Evolutionary conservation across 2,113 vertebrate species (phyloP), one percentile per base, ranked within the genome.

Genomic region (Paradoxurus hermaphroditus): DNA sequence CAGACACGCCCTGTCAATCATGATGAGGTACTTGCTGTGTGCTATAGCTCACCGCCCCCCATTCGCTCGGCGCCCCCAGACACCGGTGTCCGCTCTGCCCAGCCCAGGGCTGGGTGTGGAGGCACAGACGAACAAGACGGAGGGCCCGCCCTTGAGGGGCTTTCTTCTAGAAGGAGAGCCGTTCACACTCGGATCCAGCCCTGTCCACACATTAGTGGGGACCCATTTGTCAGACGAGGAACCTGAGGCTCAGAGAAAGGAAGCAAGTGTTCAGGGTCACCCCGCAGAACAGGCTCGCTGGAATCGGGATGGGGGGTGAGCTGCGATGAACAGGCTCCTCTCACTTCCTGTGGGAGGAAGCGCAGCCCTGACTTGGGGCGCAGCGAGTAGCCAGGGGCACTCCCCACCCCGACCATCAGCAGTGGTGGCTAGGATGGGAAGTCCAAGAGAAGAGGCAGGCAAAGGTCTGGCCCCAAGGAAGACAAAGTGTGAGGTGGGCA

Each of bases 11-110:
- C 78, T 19, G 1, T 41, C 36, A 23, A 72, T 19, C 0, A 0
- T 7, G 56, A 14, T 18, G 4, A 19, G 59, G 72, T 5, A 2
- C 4, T 77, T 11, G 1, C 21, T 5, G 8, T 19, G 0, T 11
- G 14, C 83, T 44, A 14, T 0, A 13, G n/a, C 72, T 70, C 4
- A 0, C 44, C n/a, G 46, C 14, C 44, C 19, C n/a, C 44, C 0
- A 62, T 72, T 67, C 53, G 44, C n/a, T 9, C 11, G 7, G 16
- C 77, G 59, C 7, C 39, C 83, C n/a, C 29, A 39, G 86, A 44
- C 44, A 3, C 72, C 2, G 27, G 29, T 1, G n/a, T 15, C 41
- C 29, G 0, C 34, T 18, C 72, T 11, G 3, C 36, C 59, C 5
- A 1, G 73, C 31, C 81, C 49, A 23, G 36, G 19, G 1, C 56